Conservation (phyloP, 2,797 vertebrate species). For the Coregonus sp. region DNA sequence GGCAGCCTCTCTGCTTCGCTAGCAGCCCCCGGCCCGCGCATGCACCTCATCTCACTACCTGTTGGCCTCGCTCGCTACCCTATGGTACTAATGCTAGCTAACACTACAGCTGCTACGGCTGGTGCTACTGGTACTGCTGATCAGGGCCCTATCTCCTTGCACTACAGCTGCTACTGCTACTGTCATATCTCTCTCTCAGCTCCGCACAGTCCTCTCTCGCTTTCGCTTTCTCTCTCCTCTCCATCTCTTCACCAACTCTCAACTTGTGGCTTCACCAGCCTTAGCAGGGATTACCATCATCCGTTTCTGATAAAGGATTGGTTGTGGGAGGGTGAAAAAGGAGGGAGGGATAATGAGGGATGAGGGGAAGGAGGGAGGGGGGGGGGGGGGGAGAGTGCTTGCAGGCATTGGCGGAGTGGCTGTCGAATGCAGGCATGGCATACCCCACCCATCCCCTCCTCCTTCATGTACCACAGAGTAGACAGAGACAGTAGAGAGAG, state of each 20-base stretch:
- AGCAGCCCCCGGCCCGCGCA: not conserved
- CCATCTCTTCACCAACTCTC: no score
- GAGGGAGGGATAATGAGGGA: conserved; percentile 45
- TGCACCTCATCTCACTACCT: conserved; percentile 1
- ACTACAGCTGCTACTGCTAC: conserved; percentile 33
- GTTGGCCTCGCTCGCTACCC: no score
- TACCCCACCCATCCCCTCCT: conserved; percentile 75
- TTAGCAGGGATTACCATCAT: conserved; percentile 86
- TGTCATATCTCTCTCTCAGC: conserved; percentile 57
- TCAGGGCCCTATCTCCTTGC: conserved; percentile 36
- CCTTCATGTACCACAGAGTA: conserved; percentile 59
- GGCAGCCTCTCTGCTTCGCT: conserved; percentile 32
- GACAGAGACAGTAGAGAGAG: conserved; percentile 53
- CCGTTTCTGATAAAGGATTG: conserved; percentile 80
- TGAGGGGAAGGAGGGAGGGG: conserved; percentile 39
- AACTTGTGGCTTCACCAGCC: conserved; percentile 75
- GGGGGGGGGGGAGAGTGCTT: conserved; percentile 52
- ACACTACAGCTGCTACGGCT: not conserved
- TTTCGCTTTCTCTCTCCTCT: conserved; percentile 28
- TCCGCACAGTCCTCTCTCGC: conserved; percentile 50
- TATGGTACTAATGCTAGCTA: conserved; percentile 40
- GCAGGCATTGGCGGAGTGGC: conserved; percentile 60
- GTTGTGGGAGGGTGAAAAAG: conserved; percentile 72
- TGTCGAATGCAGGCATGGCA: conserved; percentile 52
- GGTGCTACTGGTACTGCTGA: conserved; percentile 43